Evolutionary conservation across 2,888 invertebrate genomes (phyloP).

Genomic region (Pterostichus madidus): DNA sequence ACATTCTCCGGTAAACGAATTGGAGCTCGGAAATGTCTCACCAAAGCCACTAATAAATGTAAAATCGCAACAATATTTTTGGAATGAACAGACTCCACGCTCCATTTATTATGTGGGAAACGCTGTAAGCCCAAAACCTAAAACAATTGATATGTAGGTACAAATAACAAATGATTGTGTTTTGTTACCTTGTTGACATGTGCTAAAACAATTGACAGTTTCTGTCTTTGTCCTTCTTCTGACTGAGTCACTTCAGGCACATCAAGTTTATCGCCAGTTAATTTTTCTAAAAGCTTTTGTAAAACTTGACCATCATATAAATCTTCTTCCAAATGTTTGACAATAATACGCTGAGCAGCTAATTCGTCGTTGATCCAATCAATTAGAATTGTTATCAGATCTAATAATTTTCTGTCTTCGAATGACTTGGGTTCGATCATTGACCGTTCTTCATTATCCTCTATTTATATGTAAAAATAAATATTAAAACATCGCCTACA

Average conservation of each 20-base stretch:
- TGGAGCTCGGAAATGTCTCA: conserved; percentile 96
- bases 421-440: conserved; percentile 95
- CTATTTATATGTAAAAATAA: conserved; percentile 77
- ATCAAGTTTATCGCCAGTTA: conserved; percentile 93
- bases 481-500: conserved; percentile 10
- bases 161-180: neutral
- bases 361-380: conserved; percentile 99
- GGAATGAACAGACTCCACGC: conserved; percentile 96
- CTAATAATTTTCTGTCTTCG: conserved; percentile 91
- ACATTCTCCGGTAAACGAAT: conserved; percentile 98
- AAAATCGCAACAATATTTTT: conserved; percentile 98
- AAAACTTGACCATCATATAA: conserved; percentile 97
- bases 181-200: conserved; percentile 89
- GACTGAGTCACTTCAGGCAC: conserved; percentile 99
- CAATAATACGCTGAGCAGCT: conserved; percentile 97
- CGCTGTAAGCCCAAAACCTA: conserved; percentile 85
- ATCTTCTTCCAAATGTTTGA: conserved; percentile 97
- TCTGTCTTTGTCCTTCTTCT: conserved; percentile 98
- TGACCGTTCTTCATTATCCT: conserved; percentile 97
- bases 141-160: conserved; percentile 61
- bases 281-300: conserved; percentile 88
- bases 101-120: conserved; percentile 95
- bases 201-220: conserved; percentile 92
- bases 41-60: conserved; percentile 95
- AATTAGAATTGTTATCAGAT: conserved; percentile 91